Evolutionary conservation across 1,140 invertebrate genomes (phyloP).

Genomic region (Zaprionus davidi): DNA sequence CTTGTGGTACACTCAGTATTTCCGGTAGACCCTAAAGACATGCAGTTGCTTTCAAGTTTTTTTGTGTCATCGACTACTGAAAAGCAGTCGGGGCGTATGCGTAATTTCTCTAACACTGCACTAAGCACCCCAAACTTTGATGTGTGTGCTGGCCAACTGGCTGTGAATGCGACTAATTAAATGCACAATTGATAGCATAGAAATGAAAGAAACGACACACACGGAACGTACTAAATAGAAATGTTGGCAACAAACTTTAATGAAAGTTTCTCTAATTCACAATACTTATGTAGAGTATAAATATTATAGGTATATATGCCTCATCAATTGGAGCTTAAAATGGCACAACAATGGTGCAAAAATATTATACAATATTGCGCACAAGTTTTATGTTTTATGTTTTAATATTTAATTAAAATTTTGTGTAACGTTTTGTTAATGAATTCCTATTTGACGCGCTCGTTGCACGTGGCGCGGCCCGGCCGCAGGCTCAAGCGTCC

Average conservation of each 20-base stretch:
- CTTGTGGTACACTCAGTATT: conserved; percentile 18
- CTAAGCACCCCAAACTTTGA: conserved; percentile 15
- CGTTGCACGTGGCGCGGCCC: conserved; percentile 71
- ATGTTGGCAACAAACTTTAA: conserved; percentile 50
- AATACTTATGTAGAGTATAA: too few relatives aligned
- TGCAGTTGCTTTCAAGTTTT: conserved; percentile 34
- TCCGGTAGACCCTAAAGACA: conserved; percentile 23
- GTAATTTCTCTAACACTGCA: conserved; percentile 30
- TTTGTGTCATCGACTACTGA: not conserved
- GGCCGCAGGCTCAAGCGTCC: conserved; percentile 60
- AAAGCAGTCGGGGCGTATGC: conserved; percentile 15
- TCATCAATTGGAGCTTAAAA: not conserved
- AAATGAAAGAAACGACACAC: conserved; percentile 4
- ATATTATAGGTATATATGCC: not conserved
- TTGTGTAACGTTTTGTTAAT: conserved; percentile 83
- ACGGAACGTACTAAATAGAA: conserved; percentile 9
- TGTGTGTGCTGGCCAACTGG: conserved; percentile 24
- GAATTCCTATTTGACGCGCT: conserved; percentile 81
- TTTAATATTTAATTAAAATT: conserved; percentile 83
- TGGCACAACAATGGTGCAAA: conserved; percentile 5
- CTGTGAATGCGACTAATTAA: conserved; percentile 66
- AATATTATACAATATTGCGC: conserved; percentile 64
- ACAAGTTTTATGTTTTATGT: conserved; percentile 77
- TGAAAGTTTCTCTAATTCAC: conserved; percentile 34
- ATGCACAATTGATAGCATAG: conserved; percentile 66